Conservation (phyloP, 2,113 vertebrate genomes). For the Macroglossus sobrinus region DNA sequence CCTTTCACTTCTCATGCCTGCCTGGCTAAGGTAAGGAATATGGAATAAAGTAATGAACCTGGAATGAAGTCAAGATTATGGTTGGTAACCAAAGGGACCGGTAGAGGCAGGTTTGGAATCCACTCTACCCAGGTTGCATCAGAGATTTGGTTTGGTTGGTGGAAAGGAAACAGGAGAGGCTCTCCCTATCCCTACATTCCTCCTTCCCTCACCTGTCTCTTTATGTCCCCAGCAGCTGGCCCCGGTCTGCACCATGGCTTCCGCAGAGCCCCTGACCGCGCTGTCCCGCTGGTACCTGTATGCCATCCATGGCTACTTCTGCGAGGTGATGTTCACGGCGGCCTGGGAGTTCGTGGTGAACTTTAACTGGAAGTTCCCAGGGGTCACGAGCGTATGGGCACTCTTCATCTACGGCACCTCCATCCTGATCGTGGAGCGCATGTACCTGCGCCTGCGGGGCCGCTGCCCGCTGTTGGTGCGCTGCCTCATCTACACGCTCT, state of each 20-base stretch:
- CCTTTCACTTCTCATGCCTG: not conserved
- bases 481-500: conserved; percentile 96
- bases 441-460: conserved; percentile 92
- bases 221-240: conserved; percentile 68
- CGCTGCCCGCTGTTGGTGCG: conserved; percentile 91
- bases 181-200: not conserved
- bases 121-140: not conserved
- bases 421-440: conserved; percentile 96
- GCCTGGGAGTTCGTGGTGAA: conserved; percentile 97
- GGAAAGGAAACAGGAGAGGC: not conserved
- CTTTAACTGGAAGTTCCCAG: conserved; percentile 98
- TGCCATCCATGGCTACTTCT: conserved; percentile 98
- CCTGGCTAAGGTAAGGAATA: not conserved
- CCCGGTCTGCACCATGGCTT: conserved; percentile 76
- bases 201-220: conserved; percentile 1
- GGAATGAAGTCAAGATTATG: not conserved
- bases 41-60: not conserved
- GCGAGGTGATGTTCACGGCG: conserved; percentile 99
- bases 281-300: conserved; percentile 99
- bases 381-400: conserved; percentile 98
- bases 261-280: conserved; percentile 91
- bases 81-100: not conserved
- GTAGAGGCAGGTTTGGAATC: not conserved
- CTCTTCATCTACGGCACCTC: conserved; percentile 99
- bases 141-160: not conserved